phyloP scores from a whole-genome alignment of 2,113 vertebrate genomes.

The Corydoras maculifer region DNA sequence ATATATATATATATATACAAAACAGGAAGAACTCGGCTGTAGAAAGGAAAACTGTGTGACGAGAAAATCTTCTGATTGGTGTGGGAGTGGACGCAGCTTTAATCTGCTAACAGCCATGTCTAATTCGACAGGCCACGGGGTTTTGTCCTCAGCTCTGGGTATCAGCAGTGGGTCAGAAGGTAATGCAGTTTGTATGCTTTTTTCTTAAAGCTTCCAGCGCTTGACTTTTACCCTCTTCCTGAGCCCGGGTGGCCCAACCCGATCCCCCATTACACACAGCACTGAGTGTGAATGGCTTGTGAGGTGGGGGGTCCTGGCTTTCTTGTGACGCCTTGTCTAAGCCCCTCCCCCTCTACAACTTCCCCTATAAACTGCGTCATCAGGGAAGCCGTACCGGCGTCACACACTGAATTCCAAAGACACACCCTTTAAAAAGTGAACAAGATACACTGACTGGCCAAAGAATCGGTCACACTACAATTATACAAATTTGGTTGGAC shows the following conservation, averaged over 20 bases:
- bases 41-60: too few species aligned
- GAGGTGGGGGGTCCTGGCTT: slow-evolving; percentile 76
- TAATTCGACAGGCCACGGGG: slow-evolving; percentile 73
- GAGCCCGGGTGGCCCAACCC: slow-evolving; percentile 67
- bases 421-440: too few species aligned
- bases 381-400: slow-evolving; percentile 82
- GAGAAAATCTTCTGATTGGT: slow-evolving; percentile 1
- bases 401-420: slow-evolving; percentile 15
- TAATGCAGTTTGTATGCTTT: slow-evolving; percentile 90
- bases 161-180: slow-evolving; percentile 90
- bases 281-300: slow-evolving; percentile 75
- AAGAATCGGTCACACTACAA: too few species aligned
- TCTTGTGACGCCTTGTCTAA: slow-evolving; percentile 29
- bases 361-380: slow-evolving; percentile 77
- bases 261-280: slow-evolving; percentile 85
- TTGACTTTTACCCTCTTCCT: slow-evolving; percentile 68
- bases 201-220: slow-evolving; percentile 90
- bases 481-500: too few species aligned
- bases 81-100: slow-evolving; percentile 58
- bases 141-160: slow-evolving; percentile 80
- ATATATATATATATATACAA: too few species aligned
- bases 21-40: too few species aligned
- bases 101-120: slow-evolving; percentile 87
- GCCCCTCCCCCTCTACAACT: slow-evolving; percentile 31
- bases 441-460: too few species aligned